A percentile compares a stretch with the other conserved stretches of the same genome.
phyloP scores from a whole-genome alignment of 2,888 invertebrate species.

The Pocota personata region DNA sequence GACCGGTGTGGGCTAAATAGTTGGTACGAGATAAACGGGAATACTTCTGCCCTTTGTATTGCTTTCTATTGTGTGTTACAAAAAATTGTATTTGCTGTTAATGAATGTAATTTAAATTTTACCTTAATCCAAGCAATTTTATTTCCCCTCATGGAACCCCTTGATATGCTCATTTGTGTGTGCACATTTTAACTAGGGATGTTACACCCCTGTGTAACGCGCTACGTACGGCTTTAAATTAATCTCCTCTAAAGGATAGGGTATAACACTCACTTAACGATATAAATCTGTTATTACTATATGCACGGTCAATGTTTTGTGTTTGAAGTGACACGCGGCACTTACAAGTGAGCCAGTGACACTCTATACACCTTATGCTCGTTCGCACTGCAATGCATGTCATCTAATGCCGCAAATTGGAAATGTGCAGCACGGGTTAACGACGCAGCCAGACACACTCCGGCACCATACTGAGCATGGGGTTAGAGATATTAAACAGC shows the following conservation, averaged over 20 bases:
- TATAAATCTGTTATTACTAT: slow-evolving; percentile 39
- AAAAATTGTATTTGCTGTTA: background rate
- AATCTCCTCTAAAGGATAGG: slow-evolving; percentile 30
- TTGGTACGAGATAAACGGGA: too few species aligned
- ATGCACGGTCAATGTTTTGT: slow-evolving; percentile 41
- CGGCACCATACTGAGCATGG: slow-evolving; percentile 17
- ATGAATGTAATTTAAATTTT: background rate
- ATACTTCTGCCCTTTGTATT: too few species aligned
- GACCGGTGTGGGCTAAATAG: too few species aligned
- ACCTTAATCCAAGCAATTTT: background rate
- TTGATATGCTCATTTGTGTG: background rate
- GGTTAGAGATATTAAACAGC: slow-evolving; percentile 57
- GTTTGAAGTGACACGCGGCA: slow-evolving; percentile 73
- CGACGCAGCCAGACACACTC: slow-evolving; percentile 47
- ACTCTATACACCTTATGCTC: slow-evolving; percentile 23
- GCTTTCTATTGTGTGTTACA: too few species aligned
- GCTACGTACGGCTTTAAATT: slow-evolving; percentile 2
- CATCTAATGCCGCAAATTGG: slow-evolving; percentile 66
- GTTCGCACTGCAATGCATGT: slow-evolving; percentile 19
- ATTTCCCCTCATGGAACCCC: background rate
- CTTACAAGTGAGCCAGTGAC: slow-evolving; percentile 69
- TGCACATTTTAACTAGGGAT: background rate
- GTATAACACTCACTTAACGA: slow-evolving; percentile 56
- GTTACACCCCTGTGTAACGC: background rate
- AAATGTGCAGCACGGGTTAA: slow-evolving; percentile 58